phyloP scores from a whole-genome alignment of 2,113 vertebrate genomes.

The Corythoichthys intestinalis region DNA sequence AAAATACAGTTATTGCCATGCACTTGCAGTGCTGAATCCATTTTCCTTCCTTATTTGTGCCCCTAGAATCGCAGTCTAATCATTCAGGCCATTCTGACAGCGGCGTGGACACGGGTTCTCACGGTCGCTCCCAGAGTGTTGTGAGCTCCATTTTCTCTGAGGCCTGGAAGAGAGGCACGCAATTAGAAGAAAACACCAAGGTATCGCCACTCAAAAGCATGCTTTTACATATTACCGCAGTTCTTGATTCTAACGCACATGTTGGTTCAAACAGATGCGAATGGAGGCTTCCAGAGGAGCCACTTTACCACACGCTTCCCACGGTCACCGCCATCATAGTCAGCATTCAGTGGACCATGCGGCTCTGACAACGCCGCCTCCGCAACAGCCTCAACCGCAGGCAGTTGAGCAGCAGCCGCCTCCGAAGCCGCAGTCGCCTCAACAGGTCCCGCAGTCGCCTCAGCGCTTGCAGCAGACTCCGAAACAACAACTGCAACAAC shows the following conservation, averaged over 20 bases:
- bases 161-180: conserved; percentile 97
- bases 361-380: conserved; percentile 19
- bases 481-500: conserved; percentile 24
- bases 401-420: conserved; percentile 14
- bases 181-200: conserved; percentile 92
- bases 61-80: conserved; percentile 89
- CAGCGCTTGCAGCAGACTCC: conserved; percentile 21
- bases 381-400: conserved; percentile 26
- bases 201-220: conserved; percentile 60
- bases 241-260: background rate
- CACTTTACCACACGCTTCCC: conserved; percentile 66
- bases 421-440: conserved; percentile 27
- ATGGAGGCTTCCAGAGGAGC: conserved; percentile 77
- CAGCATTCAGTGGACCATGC: conserved; percentile 55
- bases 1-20: background rate
- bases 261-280: conserved; percentile 70
- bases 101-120: conserved; percentile 84
- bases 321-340: conserved; percentile 61
- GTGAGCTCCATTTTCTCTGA: conserved; percentile 98
- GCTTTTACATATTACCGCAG: background rate
- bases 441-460: conserved; percentile 7
- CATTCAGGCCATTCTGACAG: conserved; percentile 95
- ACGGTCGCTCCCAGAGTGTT: conserved; percentile 90
- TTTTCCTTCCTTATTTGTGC: conserved; percentile 5
- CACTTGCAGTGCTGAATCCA: background rate